Conservation (phyloP, 1,140 invertebrate species). For the Phocides pigmalion region DNA sequence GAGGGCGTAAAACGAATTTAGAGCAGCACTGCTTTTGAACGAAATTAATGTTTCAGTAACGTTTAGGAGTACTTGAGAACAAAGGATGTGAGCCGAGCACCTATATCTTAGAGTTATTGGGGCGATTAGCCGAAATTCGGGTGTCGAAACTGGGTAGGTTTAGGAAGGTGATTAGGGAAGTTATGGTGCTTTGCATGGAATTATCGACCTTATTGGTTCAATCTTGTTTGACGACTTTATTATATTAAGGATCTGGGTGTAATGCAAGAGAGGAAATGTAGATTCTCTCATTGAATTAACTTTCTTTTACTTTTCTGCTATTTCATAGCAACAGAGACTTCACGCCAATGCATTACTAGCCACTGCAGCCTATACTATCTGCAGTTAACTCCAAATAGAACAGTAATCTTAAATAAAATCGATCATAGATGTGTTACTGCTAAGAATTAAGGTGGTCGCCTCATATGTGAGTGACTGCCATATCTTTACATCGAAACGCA, state of each 20-base stretch:
- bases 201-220: not conserved
- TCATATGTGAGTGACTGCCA: too few species aligned
- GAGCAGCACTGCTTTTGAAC: constrained; percentile 51
- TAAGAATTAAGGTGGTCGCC: too few species aligned
- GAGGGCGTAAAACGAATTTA: constrained; percentile 57
- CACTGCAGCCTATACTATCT: too few species aligned
- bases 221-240: constrained; percentile 8
- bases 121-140: constrained; percentile 18
- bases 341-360: too few species aligned
- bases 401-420: too few species aligned
- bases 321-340: too few species aligned
- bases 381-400: too few species aligned
- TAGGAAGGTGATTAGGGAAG: not conserved
- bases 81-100: constrained; percentile 6
- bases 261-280: too few species aligned
- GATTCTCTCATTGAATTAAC: too few species aligned
- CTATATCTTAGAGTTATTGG: constrained; percentile 23
- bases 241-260: not conserved
- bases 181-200: not conserved
- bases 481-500: too few species aligned
- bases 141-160: constrained; percentile 2
- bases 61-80: constrained; percentile 16
- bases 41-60: constrained; percentile 56
- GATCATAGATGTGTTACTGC: too few species aligned
- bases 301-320: too few species aligned